Base-by-base conservation (phyloP, 2,113 vertebrate species). In the Coregonus clupeaformis region DNA sequence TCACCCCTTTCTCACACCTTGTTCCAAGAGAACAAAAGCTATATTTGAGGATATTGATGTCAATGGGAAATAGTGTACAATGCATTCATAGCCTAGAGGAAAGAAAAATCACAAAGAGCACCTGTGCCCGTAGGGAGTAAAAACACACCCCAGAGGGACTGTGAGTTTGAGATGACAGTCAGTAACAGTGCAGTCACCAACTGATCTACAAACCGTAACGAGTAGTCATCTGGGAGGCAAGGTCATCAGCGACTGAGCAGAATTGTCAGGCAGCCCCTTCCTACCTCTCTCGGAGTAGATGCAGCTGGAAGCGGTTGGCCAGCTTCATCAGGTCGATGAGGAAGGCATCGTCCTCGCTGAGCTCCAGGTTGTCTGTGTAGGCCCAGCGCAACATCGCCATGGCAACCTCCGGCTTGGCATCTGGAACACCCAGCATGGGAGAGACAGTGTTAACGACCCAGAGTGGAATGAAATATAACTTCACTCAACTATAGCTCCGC, bases 1-100 rank as follows among this genome's bases (percentile, higher is more conserved):
- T 99, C 3, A 99, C 96, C 5, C 97, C 96, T 79, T 99, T 99
- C 83, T 99, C 98, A 93, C 97, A 99, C 78, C 98, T 99, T 87
- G 9, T 18, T 77, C 81, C 70, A 80, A 76, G 7, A 4, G 67
- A 47, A 62, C 24, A 62, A 47, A 42, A 20, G 5, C 36, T 47
- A 20, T 9, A 6, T 24, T 24, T 45, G 1, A 14, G 18, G 36
- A 2, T 18, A 59, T 3, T 25, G 32, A 68, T 18, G 49, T 52
- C 49, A 52, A 14, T 52, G 49, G 16, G n/a, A 14, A 9, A 60
- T 16, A 11, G 9, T 24, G 57, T 3, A 22, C n/a, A 52, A 24
- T 24, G 57, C 57, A 60, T 60, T 60, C 57, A 60, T 22, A 60
- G 49, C 16, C 49, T 55, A 55, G 49, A 55, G 1, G 13, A 55